Conservation (phyloP, 2,113 vertebrate species). For the Corythoichthys intestinalis region DNA sequence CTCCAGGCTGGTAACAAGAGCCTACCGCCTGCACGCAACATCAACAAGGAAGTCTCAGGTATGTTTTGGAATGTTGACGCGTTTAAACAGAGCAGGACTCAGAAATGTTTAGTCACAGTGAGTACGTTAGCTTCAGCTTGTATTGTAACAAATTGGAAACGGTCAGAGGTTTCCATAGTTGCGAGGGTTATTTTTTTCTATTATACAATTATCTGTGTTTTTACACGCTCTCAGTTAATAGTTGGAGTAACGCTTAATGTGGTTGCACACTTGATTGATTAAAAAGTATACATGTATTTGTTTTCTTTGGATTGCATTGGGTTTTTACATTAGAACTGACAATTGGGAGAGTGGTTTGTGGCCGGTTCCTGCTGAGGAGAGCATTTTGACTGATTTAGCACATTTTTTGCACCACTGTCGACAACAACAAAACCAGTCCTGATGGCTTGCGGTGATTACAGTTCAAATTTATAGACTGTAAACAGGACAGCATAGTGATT, state of each 20-base stretch:
- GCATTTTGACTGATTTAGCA: not conserved
- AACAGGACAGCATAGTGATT: not conserved
- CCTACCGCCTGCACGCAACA: constrained; percentile 51
- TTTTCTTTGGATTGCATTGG: no score
- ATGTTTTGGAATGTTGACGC: constrained; percentile 18
- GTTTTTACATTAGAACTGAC: not conserved
- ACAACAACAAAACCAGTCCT: not conserved
- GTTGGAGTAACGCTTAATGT: no score
- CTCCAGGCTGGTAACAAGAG: constrained; percentile 49
- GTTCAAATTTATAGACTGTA: not conserved
- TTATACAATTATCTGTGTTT: not conserved
- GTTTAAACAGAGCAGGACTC: constrained; percentile 1
- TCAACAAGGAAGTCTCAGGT: constrained; percentile 50
- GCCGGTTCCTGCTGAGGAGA: not conserved
- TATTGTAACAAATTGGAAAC: not conserved
- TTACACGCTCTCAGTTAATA: not conserved
- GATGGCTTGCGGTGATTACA: not conserved
- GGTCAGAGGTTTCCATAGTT: not conserved
- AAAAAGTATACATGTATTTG: no score
- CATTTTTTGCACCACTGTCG: not conserved
- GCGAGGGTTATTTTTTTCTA: not conserved
- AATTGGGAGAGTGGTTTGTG: not conserved
- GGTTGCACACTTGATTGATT: no score
- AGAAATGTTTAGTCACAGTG: not conserved
- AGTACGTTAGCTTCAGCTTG: constrained; percentile 6